These are phyloP conservation scores for Heptranchias perlo DNA, from an alignment of 2,113 vertebrate species.

Conservation along the genomic window DNA sequence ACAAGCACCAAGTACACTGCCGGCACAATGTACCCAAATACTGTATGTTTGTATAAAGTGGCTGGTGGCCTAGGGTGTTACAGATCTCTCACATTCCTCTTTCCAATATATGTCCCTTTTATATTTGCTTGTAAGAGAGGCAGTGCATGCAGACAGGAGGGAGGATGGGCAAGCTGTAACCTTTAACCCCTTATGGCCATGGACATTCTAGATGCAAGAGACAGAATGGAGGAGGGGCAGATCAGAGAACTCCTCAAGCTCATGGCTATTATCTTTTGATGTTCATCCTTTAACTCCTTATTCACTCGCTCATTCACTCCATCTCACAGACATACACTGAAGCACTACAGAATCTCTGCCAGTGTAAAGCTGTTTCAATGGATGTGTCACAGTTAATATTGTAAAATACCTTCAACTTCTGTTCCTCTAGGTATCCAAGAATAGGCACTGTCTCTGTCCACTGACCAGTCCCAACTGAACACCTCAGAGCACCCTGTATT, in stretches of 20 bases:
- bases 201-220: not conserved
- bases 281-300: not conserved
- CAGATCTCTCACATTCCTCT: not conserved
- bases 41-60: not conserved
- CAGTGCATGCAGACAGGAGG: not conserved
- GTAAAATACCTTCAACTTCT: no score
- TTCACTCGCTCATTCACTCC: not conserved
- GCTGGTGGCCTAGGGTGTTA: not conserved
- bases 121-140: not conserved
- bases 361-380: not conserved
- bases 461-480: not conserved
- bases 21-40: not conserved
- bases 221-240: not conserved
- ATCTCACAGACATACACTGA: not conserved
- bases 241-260: not conserved
- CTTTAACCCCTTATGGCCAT: not conserved
- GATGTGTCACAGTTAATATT: not conserved
- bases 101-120: not conserved
- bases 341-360: not conserved
- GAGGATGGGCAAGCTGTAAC: not conserved
- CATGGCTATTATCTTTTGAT: not conserved
- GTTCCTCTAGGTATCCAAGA: no score
- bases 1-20: not conserved
- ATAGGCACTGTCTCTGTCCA: not conserved
- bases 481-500: not conserved